Evolutionary conservation across 2,888 invertebrate genomes (phyloP), one percentile per base, ranked within the genome.

Genomic region (Nemapogon koenigi): DNA sequence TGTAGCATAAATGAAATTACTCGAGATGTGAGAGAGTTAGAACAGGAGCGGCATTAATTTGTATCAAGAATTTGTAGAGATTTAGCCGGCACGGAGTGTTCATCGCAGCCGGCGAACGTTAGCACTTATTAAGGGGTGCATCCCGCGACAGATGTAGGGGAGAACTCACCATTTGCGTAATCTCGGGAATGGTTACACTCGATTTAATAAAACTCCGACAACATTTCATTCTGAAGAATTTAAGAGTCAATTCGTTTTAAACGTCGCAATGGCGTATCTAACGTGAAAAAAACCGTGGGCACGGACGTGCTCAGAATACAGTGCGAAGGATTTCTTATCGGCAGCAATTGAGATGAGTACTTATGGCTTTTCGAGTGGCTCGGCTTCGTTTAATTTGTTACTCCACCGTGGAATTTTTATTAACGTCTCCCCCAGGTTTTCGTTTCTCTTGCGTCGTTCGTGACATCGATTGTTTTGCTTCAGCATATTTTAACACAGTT

Each of bases 111-210:
- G 73, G 72, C 71, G 68, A 72, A 67, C 75, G 73, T 76, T 75
- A 73, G 75, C 76, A 75, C 76, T 75, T 76, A 78, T 78, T 76
- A 76, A 75, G 76, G 75, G 73, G 75, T 75, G 76, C 78, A 78
- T 78, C 76, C 71, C 59, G 71, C 76, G 75, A 76, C 76, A 76
- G 76, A 78, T 75, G 78, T 76, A 75, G 69, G 76, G 78, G 76
- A 69, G 75, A 72, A 56, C 62, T 65, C 68, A 67, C 73, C 76
- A 75, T 76, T 76, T 76, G 72, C 75, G 71, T 76, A 76, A 78
- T 73, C 73, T 67, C 61, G 72, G 71, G 71, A 76, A 75, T 75
- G 75, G 76, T 76, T 75, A 75, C 76, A 76, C 75, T 76, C 78
- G 75, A 76, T 78, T 78, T 78, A 78, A 78, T 76, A 78, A 76